These are phyloP conservation scores for Mesoligia furuncula DNA, from an alignment of 2,888 invertebrate genomes.

Conservation along the genomic window DNA sequence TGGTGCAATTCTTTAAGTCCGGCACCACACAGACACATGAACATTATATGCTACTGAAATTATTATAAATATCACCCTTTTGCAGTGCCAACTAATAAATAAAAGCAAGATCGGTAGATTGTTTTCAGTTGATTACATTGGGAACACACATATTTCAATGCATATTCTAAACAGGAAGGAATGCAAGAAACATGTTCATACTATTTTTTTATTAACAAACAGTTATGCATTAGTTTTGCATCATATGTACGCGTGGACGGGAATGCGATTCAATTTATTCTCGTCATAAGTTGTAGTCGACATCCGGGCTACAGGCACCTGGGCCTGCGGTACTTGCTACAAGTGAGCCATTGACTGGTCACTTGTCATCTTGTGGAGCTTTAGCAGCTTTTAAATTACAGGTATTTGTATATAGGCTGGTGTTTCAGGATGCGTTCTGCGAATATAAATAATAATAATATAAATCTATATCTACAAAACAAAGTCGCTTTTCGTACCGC, in stretches of 20 bases:
- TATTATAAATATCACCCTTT: neutral
- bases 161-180: neutral
- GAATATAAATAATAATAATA: neutral
- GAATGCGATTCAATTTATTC: constrained; percentile 51
- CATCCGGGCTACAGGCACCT: constrained; percentile 33
- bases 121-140: neutral
- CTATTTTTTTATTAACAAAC: constrained; percentile 14
- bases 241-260: constrained; percentile 8
- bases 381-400: constrained; percentile 21
- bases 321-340: neutral
- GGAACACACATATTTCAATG: neutral
- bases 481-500: too few species aligned
- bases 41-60: neutral
- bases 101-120: neutral
- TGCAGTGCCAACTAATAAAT: neutral
- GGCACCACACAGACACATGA: too few species aligned
- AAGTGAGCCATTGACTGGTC: neutral
- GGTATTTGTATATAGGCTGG: neutral
- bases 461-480: neutral
- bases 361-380: constrained; percentile 19
- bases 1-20: too few species aligned
- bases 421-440: neutral
- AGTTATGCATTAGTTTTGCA: constrained; percentile 16
- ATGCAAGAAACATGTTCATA: neutral
- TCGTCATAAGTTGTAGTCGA: constrained; percentile 27